phyloP scores from a whole-genome alignment of 1,140 invertebrate species.

The Ptiloglossa arizonensis region DNA sequence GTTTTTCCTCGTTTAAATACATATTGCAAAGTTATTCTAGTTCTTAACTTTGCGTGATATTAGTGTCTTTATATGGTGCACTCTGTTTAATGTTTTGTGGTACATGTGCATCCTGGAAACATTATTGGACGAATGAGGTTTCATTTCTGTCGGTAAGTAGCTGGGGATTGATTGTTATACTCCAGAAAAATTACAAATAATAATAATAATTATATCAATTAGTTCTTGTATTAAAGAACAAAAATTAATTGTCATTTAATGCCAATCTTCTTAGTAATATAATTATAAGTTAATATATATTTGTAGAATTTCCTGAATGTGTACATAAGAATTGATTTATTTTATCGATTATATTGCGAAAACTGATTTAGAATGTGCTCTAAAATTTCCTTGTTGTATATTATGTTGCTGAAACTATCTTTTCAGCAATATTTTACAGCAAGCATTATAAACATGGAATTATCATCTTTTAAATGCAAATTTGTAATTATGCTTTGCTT shows the following conservation, averaged over 20 bases:
- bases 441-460: background rate
- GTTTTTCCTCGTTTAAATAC: slow-evolving; percentile 27
- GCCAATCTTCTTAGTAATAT: slow-evolving; percentile 5
- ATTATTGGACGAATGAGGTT: slow-evolving; percentile 44
- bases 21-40: slow-evolving; percentile 53
- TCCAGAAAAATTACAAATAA: slow-evolving; percentile 39
- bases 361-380: background rate
- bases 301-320: slow-evolving; percentile 9
- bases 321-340: slow-evolving; percentile 30
- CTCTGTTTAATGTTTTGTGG: slow-evolving; percentile 60
- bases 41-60: slow-evolving; percentile 56
- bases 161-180: slow-evolving; percentile 45
- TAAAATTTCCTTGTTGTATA: background rate
- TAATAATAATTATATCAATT: background rate
- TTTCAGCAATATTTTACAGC: slow-evolving; percentile 31
- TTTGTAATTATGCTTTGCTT: slow-evolving; percentile 13
- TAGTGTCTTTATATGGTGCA: slow-evolving; percentile 43
- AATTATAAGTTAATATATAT: slow-evolving; percentile 7
- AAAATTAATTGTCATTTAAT: background rate
- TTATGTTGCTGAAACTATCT: slow-evolving; percentile 28
- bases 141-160: slow-evolving; percentile 61
- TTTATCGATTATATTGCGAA: background rate
- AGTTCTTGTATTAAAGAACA: background rate
- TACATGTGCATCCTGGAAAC: slow-evolving; percentile 57
- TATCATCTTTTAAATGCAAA: slow-evolving; percentile 7